phyloP scores from a whole-genome alignment of 2,888 invertebrate genomes.

The Lasioglossum villosulum region DNA sequence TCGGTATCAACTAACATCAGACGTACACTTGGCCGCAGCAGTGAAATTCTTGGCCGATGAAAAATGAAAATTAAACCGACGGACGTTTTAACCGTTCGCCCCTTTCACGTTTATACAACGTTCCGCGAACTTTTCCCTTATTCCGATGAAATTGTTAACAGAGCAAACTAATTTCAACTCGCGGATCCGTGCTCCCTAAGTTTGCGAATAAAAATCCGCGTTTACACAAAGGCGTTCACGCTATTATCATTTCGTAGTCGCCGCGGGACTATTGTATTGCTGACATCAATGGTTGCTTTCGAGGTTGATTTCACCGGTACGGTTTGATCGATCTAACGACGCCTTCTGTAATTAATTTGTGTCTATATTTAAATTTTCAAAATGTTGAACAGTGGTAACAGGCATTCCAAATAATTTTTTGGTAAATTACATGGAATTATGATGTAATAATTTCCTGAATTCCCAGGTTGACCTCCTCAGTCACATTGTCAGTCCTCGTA shows the following conservation, averaged over 20 bases:
- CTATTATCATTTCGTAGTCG: neutral
- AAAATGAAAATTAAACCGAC: neutral
- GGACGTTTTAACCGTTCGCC: neutral
- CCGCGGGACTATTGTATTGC: neutral
- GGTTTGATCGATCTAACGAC: neutral
- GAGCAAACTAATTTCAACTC: conserved; percentile 16
- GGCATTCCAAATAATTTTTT: neutral
- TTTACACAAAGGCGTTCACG: neutral
- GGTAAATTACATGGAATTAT: neutral
- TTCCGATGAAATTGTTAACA: conserved; percentile 16
- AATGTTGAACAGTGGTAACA: neutral
- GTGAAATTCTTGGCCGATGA: neutral
- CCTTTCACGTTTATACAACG: neutral
- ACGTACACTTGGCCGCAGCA: neutral
- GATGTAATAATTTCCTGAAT: too few relatives aligned
- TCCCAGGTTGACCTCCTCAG: too few relatives aligned
- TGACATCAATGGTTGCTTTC: neutral
- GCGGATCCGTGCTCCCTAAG: neutral
- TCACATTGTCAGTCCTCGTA: neutral
- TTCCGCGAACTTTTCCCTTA: neutral
- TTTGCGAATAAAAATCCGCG: neutral
- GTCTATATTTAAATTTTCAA: neutral
- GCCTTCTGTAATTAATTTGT: neutral
- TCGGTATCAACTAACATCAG: neutral
- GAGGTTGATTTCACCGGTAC: neutral